These are phyloP conservation scores for Diuraphis noxia DNA, from an alignment of 1,140 invertebrate genomes.

Conservation along the genomic window DNA sequence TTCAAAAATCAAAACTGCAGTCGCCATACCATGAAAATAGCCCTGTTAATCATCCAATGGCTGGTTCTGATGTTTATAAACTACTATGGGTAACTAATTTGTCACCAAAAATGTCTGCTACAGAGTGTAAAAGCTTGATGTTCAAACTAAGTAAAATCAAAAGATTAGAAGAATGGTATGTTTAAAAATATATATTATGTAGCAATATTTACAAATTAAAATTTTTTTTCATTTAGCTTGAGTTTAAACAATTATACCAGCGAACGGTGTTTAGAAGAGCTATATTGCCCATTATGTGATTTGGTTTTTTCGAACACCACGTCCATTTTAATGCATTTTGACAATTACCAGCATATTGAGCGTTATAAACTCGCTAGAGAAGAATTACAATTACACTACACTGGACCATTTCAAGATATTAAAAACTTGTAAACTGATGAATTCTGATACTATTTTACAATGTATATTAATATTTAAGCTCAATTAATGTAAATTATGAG, in stretches of 20 bases:
- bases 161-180: slow-evolving; percentile 41
- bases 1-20: neutral
- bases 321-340: slow-evolving; percentile 17
- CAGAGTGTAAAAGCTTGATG: slow-evolving; percentile 22
- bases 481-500: neutral
- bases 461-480: neutral
- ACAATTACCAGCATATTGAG: slow-evolving; percentile 17
- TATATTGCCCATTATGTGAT: slow-evolving; percentile 23
- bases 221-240: slow-evolving; percentile 13
- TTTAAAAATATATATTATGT: neutral
- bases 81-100: slow-evolving; percentile 17
- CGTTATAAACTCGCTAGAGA: slow-evolving; percentile 32
- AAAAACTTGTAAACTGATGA: slow-evolving; percentile 22
- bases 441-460: neutral
- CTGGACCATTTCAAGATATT: neutral
- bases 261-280: neutral
- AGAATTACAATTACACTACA: neutral
- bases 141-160: slow-evolving; percentile 40
- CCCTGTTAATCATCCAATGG: slow-evolving; percentile 40
- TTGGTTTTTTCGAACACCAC: neutral
- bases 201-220: neutral
- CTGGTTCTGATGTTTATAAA: slow-evolving; percentile 49
- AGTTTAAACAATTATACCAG: neutral
- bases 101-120: neutral
- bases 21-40: neutral